These are phyloP conservation scores for Xylophagus ater DNA, from an alignment of 2,888 invertebrate genomes.

Conservation along the genomic window DNA sequence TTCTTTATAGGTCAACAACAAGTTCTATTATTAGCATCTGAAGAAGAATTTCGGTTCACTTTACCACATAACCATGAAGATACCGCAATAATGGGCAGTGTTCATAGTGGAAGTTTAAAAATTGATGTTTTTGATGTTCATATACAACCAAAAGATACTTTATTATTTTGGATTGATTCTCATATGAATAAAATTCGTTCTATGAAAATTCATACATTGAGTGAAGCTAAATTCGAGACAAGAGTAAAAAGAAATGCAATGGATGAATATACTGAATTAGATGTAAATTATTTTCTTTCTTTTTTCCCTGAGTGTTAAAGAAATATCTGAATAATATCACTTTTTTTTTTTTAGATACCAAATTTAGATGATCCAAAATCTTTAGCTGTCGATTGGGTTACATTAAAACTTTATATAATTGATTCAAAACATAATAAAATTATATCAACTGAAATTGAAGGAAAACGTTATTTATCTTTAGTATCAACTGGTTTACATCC, in stretches of 20 bases:
- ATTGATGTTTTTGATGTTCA: slow-evolving; percentile 50
- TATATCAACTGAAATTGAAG: slow-evolving; percentile 35
- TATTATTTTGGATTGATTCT: slow-evolving; percentile 39
- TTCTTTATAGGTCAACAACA: slow-evolving; percentile 24
- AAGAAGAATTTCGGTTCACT: slow-evolving; percentile 38
- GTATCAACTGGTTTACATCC: slow-evolving; percentile 49
- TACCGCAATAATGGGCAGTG: slow-evolving; percentile 46
- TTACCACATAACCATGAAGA: slow-evolving; percentile 34
- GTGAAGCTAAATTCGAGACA: slow-evolving; percentile 7
- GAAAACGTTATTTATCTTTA: slow-evolving; percentile 32
- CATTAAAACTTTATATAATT: slow-evolving; percentile 58
- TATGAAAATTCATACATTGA: slow-evolving; percentile 32
- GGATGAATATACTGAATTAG: slow-evolving; percentile 33
- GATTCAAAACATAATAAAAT: slow-evolving; percentile 41
- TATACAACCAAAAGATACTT: slow-evolving; percentile 41
- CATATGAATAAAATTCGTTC: slow-evolving; percentile 38
- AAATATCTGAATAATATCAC: not conserved
- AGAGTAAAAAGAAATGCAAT: slow-evolving; percentile 24
- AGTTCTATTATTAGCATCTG: slow-evolving; percentile 35
- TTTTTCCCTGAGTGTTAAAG: not conserved
- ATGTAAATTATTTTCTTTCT: slow-evolving; percentile 23
- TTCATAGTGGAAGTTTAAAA: slow-evolving; percentile 55
- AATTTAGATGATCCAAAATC: slow-evolving; percentile 57
- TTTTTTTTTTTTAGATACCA: slow-evolving; percentile 35
- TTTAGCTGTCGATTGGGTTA: slow-evolving; percentile 61